Conservation (phyloP, 2,888 invertebrate genomes). For the Mythimna lalbum region DNA sequence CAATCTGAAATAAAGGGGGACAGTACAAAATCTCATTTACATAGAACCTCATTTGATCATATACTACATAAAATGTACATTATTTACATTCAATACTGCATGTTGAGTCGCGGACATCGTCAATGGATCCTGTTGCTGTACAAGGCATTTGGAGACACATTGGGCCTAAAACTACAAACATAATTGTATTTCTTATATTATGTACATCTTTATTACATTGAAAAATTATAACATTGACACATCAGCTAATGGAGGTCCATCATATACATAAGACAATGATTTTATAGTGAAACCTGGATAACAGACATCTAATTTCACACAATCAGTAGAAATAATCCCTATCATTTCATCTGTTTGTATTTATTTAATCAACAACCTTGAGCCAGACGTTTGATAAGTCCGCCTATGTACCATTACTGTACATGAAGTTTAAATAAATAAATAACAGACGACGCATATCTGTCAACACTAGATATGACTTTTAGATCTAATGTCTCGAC, state of each 20-base stretch:
- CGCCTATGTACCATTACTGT: no score
- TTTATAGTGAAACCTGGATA: no score
- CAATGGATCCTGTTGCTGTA: conserved; percentile 19
- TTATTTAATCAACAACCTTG: no score
- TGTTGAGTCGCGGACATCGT: conserved; percentile 55
- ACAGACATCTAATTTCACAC: no score
- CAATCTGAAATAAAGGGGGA: conserved; percentile 74
- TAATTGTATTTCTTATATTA: conserved; percentile 33
- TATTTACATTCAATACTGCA: conserved; percentile 71
- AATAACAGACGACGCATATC: no score
- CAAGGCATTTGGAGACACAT: conserved; percentile 31
- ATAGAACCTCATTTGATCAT: conserved; percentile 66
- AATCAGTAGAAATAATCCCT: no score
- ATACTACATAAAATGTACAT: conserved; percentile 64
- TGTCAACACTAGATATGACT: no score
- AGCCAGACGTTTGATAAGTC: no score
- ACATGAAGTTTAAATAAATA: no score
- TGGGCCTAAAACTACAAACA: conserved; percentile 40
- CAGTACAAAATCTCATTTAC: conserved; percentile 72
- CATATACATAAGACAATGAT: background rate
- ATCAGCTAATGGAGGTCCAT: conserved; percentile 24
- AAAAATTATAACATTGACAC: conserved; percentile 1
- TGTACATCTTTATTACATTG: conserved; percentile 44
- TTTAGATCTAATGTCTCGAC: no score
- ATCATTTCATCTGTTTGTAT: no score